Base-by-base conservation (phyloP, 2,888 invertebrate genomes). In the Luffia ferchaultella region DNA sequence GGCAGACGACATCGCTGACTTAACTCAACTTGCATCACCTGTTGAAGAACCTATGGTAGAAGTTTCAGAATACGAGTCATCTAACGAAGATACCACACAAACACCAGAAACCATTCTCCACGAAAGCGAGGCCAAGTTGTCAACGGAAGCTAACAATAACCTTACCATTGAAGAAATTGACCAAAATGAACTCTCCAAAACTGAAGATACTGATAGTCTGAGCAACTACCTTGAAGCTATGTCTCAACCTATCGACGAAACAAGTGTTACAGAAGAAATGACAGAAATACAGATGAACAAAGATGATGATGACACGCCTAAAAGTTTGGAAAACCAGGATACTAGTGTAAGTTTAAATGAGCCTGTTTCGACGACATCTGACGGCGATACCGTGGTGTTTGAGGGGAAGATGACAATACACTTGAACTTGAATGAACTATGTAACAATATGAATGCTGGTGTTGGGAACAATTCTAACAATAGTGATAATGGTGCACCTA, bases 1-100 rank as follows among this genome's bases (percentile, higher is more conserved):
- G 61, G 89, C 90, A 46, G 92, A 92, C 67, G 91, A 92, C 60
- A 88, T 89, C 17, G 87, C 88, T 49, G 90, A 90, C 62, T 68
- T 78, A 55, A 76, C 76, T 53, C 79, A 82, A 67, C 76, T 82
- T 53, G 78, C 80, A 51, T 80, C 80, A 55, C 82, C 82, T 15
- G 70, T 80, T 18, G 79, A 76, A 57, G 83, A 80, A 64, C 74
- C 76, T 56, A 73, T 76, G 71, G 62, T 67, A 20, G 78, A 78
- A 60, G 64, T 69, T 49, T 77, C 79, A 20, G 83, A 83, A 62
- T 82, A 82, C 53, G 82, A 82, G 55, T 82, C 80, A 1, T 82
- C 78, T 16, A 82, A 79, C 55, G 82, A 82, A 63, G 83, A 83
- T 51, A 65, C 68, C 46, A 59, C 45, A 16, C 20, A 40, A 1